Conservation (phyloP, 2,113 vertebrate species). For the Eretmodus cyanostictus region DNA sequence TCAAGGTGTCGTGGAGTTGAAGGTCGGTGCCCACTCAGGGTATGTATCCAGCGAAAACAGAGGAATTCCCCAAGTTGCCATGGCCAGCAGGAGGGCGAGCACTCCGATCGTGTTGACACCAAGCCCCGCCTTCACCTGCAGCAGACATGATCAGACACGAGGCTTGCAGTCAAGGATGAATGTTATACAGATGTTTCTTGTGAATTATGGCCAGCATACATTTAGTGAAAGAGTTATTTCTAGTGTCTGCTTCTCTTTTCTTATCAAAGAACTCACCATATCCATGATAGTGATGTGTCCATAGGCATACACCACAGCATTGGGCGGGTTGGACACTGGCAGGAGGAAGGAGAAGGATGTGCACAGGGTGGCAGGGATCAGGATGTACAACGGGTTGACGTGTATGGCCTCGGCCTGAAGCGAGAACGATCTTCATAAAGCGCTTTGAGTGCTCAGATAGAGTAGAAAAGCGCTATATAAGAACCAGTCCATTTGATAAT, state of each 20-base stretch:
- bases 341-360: constrained; percentile 91
- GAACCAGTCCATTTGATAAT: not conserved
- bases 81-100: constrained; percentile 78
- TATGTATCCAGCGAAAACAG: constrained; percentile 80
- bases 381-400: constrained; percentile 84
- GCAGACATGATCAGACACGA: not conserved
- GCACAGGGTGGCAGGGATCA: constrained; percentile 85
- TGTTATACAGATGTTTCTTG: not conserved
- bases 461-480: not conserved
- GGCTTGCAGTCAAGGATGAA: not conserved
- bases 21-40: constrained; percentile 77
- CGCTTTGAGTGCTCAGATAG: not conserved
- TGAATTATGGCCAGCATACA: not conserved
- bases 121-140: constrained; percentile 90
- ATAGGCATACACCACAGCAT: constrained; percentile 87
- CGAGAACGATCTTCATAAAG: not conserved
- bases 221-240: not conserved
- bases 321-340: constrained; percentile 87
- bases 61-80: constrained; percentile 81
- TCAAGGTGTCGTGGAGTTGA: constrained; percentile 69
- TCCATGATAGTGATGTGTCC: constrained; percentile 81
- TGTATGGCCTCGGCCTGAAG: constrained; percentile 83
- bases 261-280: constrained; percentile 73
- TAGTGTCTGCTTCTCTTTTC: not conserved
- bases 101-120: constrained; percentile 84